Evolutionary conservation across 1,140 invertebrate species (phyloP).

Genomic region (Lordiphosa mommai): DNA sequence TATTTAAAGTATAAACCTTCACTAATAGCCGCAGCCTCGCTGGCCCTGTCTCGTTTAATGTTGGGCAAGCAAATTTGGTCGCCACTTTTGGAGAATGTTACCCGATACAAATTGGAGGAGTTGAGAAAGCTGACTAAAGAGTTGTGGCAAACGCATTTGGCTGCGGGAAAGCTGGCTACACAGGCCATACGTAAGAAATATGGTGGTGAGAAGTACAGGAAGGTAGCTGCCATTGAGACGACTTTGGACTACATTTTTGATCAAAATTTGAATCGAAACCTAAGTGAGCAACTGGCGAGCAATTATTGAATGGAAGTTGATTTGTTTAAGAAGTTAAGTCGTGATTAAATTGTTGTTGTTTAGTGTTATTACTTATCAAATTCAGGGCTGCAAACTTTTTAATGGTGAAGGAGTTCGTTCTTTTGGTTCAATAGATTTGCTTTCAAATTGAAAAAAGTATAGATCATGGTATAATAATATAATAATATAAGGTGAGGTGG

Average conservation of each 20-base stretch:
- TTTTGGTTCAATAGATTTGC: too few relatives aligned
- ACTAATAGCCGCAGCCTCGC: background rate
- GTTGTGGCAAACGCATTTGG: background rate
- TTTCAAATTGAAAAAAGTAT: too few relatives aligned
- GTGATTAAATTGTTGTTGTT: too few relatives aligned
- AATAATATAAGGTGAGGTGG: too few relatives aligned
- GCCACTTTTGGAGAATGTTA: background rate
- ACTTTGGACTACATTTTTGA: background rate
- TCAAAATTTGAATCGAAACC: too few relatives aligned
- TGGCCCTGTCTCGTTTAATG: background rate
- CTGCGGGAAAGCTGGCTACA: background rate
- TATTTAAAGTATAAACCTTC: background rate
- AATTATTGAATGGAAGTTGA: too few relatives aligned
- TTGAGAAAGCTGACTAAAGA: background rate
- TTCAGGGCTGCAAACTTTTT: too few relatives aligned
- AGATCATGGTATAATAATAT: too few relatives aligned
- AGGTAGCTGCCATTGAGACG: background rate
- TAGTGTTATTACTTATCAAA: too few relatives aligned
- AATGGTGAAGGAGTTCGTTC: too few relatives aligned
- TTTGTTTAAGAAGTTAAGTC: too few relatives aligned
- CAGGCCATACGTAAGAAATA: background rate
- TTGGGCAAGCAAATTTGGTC: background rate
- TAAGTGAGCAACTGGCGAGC: too few relatives aligned
- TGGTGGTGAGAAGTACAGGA: background rate
- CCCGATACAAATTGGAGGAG: background rate